Evolutionary conservation across 1,140 invertebrate genomes (phyloP).

Genomic region (Hirudo medicinalis): DNA sequence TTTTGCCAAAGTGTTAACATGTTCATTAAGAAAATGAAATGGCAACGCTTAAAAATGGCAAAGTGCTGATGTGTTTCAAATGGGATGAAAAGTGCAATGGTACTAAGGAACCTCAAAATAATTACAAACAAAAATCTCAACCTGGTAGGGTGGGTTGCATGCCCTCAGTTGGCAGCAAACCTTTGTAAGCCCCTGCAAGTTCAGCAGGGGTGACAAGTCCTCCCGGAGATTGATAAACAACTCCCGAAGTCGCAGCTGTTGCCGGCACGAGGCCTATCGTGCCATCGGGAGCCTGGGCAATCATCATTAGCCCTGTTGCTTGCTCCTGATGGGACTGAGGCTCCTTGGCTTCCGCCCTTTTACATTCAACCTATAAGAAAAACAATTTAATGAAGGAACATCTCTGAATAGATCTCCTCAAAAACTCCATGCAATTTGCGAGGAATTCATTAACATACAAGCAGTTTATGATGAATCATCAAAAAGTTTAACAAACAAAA

Average conservation of each 20-base stretch:
- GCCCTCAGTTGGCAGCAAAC: not conserved
- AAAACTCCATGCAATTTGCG: too few species aligned
- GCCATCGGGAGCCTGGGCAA: constrained; percentile 16
- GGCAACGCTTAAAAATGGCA: too few species aligned
- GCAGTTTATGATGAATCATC: too few species aligned
- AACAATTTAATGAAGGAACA: not conserved
- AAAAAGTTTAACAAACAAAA: too few species aligned
- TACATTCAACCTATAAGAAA: constrained; percentile 20
- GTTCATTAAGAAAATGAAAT: too few species aligned
- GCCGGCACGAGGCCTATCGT: constrained; percentile 10
- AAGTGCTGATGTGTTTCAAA: too few species aligned
- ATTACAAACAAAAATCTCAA: too few species aligned
- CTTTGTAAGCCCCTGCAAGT: constrained; percentile 10
- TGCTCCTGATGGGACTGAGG: not conserved
- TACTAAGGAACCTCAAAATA: too few species aligned
- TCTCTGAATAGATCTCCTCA: not conserved
- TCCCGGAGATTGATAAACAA: not conserved
- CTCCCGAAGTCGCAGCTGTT: not conserved
- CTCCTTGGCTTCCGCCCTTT: constrained; percentile 22
- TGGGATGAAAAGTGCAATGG: too few species aligned
- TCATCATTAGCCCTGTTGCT: constrained; percentile 10
- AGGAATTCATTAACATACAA: too few species aligned
- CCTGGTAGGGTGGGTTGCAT: not conserved
- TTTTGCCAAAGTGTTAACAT: too few species aligned
- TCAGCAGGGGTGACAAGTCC: constrained; percentile 8